Conservation (phyloP, 2,888 invertebrate species). For the Electrophaes corylata region DNA sequence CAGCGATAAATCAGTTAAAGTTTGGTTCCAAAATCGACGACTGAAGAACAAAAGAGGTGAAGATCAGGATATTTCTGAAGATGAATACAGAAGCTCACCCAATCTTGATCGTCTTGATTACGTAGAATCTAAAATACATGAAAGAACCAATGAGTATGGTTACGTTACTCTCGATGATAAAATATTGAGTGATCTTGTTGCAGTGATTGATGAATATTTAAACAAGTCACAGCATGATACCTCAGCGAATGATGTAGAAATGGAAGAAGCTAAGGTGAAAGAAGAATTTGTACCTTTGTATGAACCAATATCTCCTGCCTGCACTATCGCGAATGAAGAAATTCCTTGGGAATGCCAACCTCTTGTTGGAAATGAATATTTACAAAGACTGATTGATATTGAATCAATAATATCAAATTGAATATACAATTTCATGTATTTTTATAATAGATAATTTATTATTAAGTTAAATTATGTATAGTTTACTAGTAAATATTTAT, state of each 20-base stretch:
- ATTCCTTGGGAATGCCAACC: conserved; percentile 43
- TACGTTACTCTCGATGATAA: conserved; percentile 58
- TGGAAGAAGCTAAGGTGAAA: conserved; percentile 19
- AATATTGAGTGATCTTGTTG: conserved; percentile 50
- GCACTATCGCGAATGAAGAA: conserved; percentile 41
- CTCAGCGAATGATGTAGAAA: conserved; percentile 19
- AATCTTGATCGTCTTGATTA: conserved; percentile 44
- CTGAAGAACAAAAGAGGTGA: conserved; percentile 86
- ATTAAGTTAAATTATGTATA: not conserved
- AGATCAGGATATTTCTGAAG: conserved; percentile 24
- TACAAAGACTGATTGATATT: conserved; percentile 48
- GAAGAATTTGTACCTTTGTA: conserved; percentile 44
- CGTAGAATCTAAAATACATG: conserved; percentile 54
- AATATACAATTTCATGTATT: not conserved
- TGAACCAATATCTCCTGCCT: conserved; percentile 67
- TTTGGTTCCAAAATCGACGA: conserved; percentile 91
- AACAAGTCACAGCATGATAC: not conserved
- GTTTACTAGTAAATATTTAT: not conserved
- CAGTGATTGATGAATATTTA: conserved; percentile 50
- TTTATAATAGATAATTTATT: not conserved
- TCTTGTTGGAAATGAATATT: conserved; percentile 41
- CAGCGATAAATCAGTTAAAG: conserved; percentile 89
- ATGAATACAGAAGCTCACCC: conserved; percentile 26
- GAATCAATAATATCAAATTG: conserved; percentile 33
- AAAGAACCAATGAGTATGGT: conserved; percentile 55